Evolutionary conservation across 2,113 vertebrate genomes (phyloP).

Genomic region (Marcusenius ussheri): DNA sequence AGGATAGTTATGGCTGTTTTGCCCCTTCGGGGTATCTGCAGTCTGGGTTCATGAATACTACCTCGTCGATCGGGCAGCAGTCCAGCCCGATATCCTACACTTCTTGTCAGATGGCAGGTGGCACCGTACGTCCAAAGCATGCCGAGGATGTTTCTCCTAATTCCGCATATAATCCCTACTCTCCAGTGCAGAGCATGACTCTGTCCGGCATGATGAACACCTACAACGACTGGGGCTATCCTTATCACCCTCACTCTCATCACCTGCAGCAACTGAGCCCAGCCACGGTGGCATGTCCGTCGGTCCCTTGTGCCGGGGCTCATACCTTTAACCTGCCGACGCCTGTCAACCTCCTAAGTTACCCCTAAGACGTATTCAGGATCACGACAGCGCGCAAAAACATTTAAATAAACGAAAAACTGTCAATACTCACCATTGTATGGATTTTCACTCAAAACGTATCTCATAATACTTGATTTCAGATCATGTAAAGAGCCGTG

Average conservation of each 20-base stretch:
- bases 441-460: not conserved
- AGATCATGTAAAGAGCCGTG: not conserved
- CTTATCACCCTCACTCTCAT: slow-evolving; percentile 51
- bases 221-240: slow-evolving; percentile 72
- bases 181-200: slow-evolving; percentile 72
- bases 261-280: slow-evolving; percentile 67
- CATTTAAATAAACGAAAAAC: slow-evolving; percentile 53
- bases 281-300: slow-evolving; percentile 57
- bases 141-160: slow-evolving; percentile 67
- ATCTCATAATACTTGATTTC: not conserved
- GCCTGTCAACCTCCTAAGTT: slow-evolving; percentile 73
- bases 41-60: slow-evolving; percentile 75
- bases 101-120: slow-evolving; percentile 73
- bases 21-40: slow-evolving; percentile 76
- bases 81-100: slow-evolving; percentile 69
- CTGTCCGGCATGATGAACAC: slow-evolving; percentile 75
- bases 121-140: slow-evolving; percentile 63
- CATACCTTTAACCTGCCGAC: slow-evolving; percentile 72
- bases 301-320: slow-evolving; percentile 56
- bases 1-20: slow-evolving; percentile 72
- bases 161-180: slow-evolving; percentile 68
- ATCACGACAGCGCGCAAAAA: slow-evolving; percentile 56
- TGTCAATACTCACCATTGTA: slow-evolving; percentile 56
- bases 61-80: slow-evolving; percentile 71
- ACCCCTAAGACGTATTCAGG: slow-evolving; percentile 75